These are phyloP conservation scores for Platycheirus albimanus DNA, from an alignment of 2,888 invertebrate species.

Conservation along the genomic window DNA sequence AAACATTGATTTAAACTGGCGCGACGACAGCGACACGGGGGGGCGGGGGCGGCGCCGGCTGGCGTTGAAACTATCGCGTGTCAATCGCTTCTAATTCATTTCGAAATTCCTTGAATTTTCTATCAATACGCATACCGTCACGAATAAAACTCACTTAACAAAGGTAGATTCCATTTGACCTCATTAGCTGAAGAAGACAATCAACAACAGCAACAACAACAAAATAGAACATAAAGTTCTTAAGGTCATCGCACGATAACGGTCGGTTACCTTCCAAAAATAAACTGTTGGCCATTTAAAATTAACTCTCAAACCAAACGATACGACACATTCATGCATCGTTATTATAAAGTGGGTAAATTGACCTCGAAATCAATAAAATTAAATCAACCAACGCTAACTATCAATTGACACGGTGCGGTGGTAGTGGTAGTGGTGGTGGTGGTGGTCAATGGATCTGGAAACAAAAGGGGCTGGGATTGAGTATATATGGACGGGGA, in stretches of 20 bases:
- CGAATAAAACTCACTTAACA: no score
- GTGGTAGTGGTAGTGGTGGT: background rate
- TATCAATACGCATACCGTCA: no score
- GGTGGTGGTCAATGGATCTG: background rate
- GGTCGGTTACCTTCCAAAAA: slow-evolving; percentile 17
- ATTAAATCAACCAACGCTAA: slow-evolving; percentile 63
- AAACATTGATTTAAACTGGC: no score
- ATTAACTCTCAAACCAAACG: background rate
- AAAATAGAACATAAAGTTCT: background rate
- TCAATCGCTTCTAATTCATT: no score
- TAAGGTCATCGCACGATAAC: slow-evolving; percentile 51
- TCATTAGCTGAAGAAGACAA: no score
- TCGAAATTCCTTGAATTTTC: no score
- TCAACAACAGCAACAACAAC: background rate
- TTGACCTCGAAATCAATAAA: slow-evolving; percentile 66
- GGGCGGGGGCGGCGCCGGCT: no score
- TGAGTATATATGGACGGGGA: no score
- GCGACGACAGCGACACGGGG: no score
- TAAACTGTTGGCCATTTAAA: slow-evolving; percentile 26
- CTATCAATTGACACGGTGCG: slow-evolving; percentile 69
- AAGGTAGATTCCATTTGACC: no score
- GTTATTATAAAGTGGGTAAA: slow-evolving; percentile 32
- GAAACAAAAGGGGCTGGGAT: no score
- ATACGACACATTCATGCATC: slow-evolving; percentile 13
- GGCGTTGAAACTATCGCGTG: no score